These are phyloP conservation scores for Maniola jurtina DNA, from an alignment of 1,140 invertebrate species.

Conservation along the genomic window DNA sequence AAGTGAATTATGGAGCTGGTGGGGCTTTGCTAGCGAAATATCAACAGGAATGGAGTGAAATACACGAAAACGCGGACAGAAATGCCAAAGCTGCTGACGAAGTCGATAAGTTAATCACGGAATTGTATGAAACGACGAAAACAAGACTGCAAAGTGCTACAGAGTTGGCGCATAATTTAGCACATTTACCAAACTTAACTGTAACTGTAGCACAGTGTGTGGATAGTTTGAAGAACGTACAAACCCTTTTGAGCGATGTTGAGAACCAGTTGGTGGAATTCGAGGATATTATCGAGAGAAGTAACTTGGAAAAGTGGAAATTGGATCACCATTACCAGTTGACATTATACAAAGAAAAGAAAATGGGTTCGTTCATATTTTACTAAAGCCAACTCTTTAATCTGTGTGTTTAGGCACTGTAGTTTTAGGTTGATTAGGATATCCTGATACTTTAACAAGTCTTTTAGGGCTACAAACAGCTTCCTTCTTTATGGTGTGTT, in stretches of 20 bases:
- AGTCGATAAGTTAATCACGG: constrained; percentile 60
- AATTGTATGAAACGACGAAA: constrained; percentile 54
- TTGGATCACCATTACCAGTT: constrained; percentile 70
- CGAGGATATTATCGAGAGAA: constrained; percentile 66
- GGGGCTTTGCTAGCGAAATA: constrained; percentile 63
- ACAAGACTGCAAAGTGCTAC: constrained; percentile 50
- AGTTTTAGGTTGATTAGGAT: background rate
- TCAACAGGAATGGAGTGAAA: constrained; percentile 62
- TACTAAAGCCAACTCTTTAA: background rate
- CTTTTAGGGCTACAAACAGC: no score
- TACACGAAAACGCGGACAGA: constrained; percentile 65
- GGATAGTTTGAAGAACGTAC: constrained; percentile 60
- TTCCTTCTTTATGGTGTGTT: no score
- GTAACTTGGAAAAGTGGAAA: constrained; percentile 72
- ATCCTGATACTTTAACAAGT: no score
- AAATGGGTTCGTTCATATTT: constrained; percentile 52
- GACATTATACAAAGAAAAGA: constrained; percentile 67
- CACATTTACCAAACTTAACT: constrained; percentile 57
- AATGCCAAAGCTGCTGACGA: constrained; percentile 65
- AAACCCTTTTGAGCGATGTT: constrained; percentile 53
- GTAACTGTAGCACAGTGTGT: constrained; percentile 63
- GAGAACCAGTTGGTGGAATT: constrained; percentile 67
- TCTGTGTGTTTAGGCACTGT: background rate
- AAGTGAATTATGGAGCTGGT: constrained; percentile 69
- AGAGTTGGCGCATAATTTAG: constrained; percentile 57